Evolutionary conservation across 2,888 invertebrate genomes (phyloP), one percentile per base, ranked within the genome.

Genomic region (Pardosa pseudoannulata): DNA sequence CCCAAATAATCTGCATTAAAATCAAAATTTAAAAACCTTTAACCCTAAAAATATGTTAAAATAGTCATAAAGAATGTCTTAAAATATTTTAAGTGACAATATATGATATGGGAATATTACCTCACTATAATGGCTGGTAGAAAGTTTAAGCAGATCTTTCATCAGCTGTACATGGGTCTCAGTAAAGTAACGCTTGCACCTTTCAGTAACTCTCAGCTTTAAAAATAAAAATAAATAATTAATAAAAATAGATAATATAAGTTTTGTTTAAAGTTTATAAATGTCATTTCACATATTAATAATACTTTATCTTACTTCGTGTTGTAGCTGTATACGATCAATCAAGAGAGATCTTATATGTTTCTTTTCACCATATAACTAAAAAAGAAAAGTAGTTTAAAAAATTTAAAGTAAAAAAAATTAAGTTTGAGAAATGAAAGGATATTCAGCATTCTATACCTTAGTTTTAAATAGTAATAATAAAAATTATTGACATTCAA

Each of bases 81-180:
- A n/a, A n/a, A n/a, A n/a, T n/a, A n/a, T n/a, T n/a, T n/a, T n/a
- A n/a, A n/a, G n/a, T n/a, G n/a, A n/a, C n/a, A n/a, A n/a, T n/a
- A n/a, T n/a, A n/a, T n/a, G n/a, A n/a, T n/a, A n/a, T n/a, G n/a
- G n/a, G n/a, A n/a, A n/a, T n/a, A n/a, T n/a, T 90, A 95, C 94
- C 90, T 94, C 93, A 90, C 94, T 94, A 90, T 96, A 96, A 89
- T 94, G 93, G 90, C 94, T 94, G 32, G 93, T 94, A 1, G 94
- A 93, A 65, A 96, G 91, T 76, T 93, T 92, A 73, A 95, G 92
- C 32, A 96, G 90, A 90, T 94, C 93, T 28, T 93, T 90, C 90
- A 95, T 92, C 78, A 95, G 93, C 31, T 91, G 91, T 82, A 92
- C 91, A 90, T 95, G 95, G 0, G 94, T 93, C 75, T 92, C 91